Evolutionary conservation across 2,888 invertebrate species (phyloP), one percentile per base, ranked within the genome.

Genomic region (Lymantria dispar): DNA sequence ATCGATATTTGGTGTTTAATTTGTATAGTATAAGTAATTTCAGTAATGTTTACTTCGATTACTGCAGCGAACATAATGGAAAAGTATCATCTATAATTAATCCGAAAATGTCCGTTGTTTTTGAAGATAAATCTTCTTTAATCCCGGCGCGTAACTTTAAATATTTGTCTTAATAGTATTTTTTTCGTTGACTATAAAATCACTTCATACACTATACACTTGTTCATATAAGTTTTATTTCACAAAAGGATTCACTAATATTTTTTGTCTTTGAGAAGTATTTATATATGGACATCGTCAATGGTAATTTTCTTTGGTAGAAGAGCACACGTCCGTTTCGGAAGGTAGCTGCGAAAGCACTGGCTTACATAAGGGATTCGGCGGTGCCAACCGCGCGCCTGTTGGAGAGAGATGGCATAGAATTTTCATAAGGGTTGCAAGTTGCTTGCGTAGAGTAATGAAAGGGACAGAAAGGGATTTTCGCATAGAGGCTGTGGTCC

Each of bases 341-440:
- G 46, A 50, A 67, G 72, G 62, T 61, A 56, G 64, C 60, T 69
- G 62, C 63, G 63, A 63, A 69, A 84, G 83, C 80, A 90, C 91
- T 91, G 87, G 78, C 89, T 90, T 90, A 91, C 87, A 87, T 91
- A 90, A 90, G 91, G 90, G 85, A 87, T 76, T 80, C 72, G 72
- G 76, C 81, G 76, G 78, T 81, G 80, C 84, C 81, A 84, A 78
- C 80, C 72, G 70, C 80, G 78, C 71, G 68, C 68, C 70, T 71
- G 80, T 58, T 64, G 66, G 87, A 89, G 64, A 76, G 82, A 81
- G 89, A 90, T 64, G 64, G 82, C 63, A 69, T 68, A 83, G 63
- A 52, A 64, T 69, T 75, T 79, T 78, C 74, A 71, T 78, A 79
- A 80, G 83, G 84, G 83, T 76, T 82, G 81, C 80, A 77, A 79